Base-by-base conservation (phyloP, 1,140 invertebrate genomes). In the Bursaphelenchus mucronatus region DNA sequence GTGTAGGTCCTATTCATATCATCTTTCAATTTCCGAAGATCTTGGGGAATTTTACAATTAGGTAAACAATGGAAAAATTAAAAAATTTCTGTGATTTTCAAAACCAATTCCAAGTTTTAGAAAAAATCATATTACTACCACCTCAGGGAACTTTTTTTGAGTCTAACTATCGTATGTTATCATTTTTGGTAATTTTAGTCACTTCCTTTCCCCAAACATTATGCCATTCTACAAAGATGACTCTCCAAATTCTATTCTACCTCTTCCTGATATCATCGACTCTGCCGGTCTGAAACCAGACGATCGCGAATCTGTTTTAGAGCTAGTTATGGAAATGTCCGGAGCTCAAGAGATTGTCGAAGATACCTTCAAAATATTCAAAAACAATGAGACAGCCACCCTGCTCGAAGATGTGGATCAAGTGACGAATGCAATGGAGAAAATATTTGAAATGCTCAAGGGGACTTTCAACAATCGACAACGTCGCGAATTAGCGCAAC, bases 211-310 rank as follows among this genome's bases (percentile, higher is more conserved):
- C 17, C 64, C 64, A 39, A 50, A 55, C 39, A 17, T 66, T 5
- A 49, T 66, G 4, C 52, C 64, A 8, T 69, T 66, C 9, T 68
- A 66, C 63, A 68, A 66, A 59, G 64, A 68, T 41, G 46, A 68
- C 64, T 59, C 43, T 19, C 43, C 41, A 44, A 66, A 66, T 55
- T 15, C 41, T 9, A 54, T 66, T n/a, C 2, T 68, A 2, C 64
- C 64, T 45, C 45, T 66, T 5, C 64, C 64, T n/a, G 64, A 68
- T 9, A 17, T 66, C 1, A 41, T 66, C 9, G 64, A 66, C 30
- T 63, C 64, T 1, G 15, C 44, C 11, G 64, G 63, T 9, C 9
- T 66, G 44, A 13, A 17, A n/a, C 15, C 56, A 7, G 64, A 66
- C 13, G 64, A 66, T 45, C 68, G 67, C 40, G 46, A 53, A 8